phyloP scores from a whole-genome alignment of 2,797 vertebrate genomes.

The Sebastiscus albofasciatus region DNA sequence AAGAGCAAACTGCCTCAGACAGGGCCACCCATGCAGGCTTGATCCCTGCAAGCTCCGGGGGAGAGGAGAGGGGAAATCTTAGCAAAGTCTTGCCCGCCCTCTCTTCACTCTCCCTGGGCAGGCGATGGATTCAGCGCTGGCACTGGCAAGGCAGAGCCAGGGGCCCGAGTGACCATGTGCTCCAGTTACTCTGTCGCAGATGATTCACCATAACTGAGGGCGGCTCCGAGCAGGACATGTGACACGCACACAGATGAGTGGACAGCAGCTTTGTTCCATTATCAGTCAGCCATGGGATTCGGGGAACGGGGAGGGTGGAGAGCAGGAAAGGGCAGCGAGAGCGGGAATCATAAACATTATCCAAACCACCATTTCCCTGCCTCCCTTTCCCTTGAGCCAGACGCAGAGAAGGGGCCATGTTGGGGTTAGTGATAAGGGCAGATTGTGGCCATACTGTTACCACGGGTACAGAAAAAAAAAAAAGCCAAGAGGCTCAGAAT shows the following conservation, averaged over 20 bases:
- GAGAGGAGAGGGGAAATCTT: conserved; percentile 51
- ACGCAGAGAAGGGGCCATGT: conserved; percentile 36
- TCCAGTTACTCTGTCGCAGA: conserved; percentile 78
- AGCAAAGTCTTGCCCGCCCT: conserved; percentile 58
- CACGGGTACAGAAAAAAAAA: conserved; percentile 46
- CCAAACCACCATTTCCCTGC: conserved; percentile 37
- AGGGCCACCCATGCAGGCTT: conserved; percentile 70
- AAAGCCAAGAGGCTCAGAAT: conserved; percentile 61
- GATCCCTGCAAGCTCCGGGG: conserved; percentile 63
- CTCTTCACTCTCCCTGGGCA: conserved; percentile 65
- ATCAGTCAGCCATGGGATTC: conserved; percentile 70
- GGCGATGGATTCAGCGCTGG: conserved; percentile 61
- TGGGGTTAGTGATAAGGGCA: conserved; percentile 64
- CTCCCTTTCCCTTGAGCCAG: conserved; percentile 51
- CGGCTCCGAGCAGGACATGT: conserved; percentile 65
- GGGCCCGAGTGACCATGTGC: conserved; percentile 78
- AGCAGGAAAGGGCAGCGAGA: conserved; percentile 40
- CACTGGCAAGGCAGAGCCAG: conserved; percentile 62
- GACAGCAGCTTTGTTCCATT: conserved; percentile 76
- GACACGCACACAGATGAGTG: conserved; percentile 72
- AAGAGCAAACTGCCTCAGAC: conserved; percentile 81
- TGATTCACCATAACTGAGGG: conserved; percentile 78
- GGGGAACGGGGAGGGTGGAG: conserved; percentile 34
- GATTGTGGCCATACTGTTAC: conserved; percentile 62
- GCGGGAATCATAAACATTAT: conserved; percentile 63